A percentile compares a stretch with the other conserved stretches of the same genome.
Evolutionary conservation across 2,113 vertebrate species (phyloP).

Genomic region (Tetrao urogallus): DNA sequence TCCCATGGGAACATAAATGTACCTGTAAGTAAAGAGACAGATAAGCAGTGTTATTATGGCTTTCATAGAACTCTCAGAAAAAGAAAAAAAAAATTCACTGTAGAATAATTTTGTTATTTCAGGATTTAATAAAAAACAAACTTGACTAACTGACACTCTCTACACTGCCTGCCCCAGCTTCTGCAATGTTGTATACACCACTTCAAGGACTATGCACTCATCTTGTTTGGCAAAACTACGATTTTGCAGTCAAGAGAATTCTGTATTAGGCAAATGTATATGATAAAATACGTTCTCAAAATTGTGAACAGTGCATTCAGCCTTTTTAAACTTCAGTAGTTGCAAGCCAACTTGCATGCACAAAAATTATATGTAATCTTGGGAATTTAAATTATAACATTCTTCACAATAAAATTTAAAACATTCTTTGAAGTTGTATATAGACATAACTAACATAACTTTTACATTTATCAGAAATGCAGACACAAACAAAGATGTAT

Average conservation of each 20-base stretch:
- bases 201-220: neutral
- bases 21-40: slow-evolving; percentile 79
- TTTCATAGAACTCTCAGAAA: neutral
- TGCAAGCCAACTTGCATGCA: neutral
- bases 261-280: neutral
- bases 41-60: neutral
- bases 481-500: neutral
- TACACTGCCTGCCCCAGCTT: neutral
- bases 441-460: neutral
- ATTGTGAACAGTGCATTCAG: neutral
- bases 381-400: neutral
- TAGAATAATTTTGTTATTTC: neutral
- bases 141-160: neutral
- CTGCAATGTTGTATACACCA: neutral
- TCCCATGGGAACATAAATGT: slow-evolving; percentile 93
- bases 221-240: neutral
- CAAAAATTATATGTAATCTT: neutral
- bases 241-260: neutral
- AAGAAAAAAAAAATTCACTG: neutral
- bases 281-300: neutral
- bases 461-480: neutral
- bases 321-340: neutral
- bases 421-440: neutral
- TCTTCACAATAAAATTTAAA: neutral
- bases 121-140: neutral